These are phyloP conservation scores for Todiramphus chloris DNA, from an alignment of 2,113 vertebrate genomes.

Conservation along the genomic window DNA sequence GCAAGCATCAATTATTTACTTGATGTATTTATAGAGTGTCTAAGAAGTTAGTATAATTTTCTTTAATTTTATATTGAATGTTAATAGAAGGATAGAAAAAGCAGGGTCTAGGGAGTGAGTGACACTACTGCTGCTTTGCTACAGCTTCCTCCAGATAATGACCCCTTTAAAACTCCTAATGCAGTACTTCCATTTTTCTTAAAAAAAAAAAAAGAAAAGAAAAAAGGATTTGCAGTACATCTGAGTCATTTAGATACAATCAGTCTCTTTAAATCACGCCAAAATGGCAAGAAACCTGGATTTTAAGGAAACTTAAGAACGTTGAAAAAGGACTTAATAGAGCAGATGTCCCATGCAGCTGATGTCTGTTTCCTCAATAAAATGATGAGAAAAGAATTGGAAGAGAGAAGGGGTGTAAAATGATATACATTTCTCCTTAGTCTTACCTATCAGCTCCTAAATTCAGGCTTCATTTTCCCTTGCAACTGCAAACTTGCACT, in stretches of 20 bases:
- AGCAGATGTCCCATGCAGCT: neutral
- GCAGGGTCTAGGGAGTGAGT: neutral
- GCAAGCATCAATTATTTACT: neutral
- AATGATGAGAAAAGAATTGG: neutral
- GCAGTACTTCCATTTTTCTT: neutral
- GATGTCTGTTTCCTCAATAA: neutral
- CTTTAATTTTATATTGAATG: neutral
- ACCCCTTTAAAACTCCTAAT: neutral
- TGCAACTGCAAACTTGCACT: neutral
- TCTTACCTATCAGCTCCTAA: neutral
- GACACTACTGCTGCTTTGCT: neutral
- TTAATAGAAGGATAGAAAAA: neutral
- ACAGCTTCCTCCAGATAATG: neutral
- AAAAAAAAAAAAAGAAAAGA: neutral
- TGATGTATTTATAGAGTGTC: neutral
- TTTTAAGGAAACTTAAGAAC: constrained; percentile 5
- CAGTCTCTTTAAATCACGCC: neutral
- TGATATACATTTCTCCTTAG: neutral
- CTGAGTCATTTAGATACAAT: neutral
- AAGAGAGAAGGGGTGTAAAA: neutral
- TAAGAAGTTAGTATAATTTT: neutral
- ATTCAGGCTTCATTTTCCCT: neutral
- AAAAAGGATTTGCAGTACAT: neutral
- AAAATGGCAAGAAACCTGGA: neutral
- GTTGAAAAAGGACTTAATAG: neutral